Base-by-base conservation (phyloP, 1,140 invertebrate genomes). In the Parapsyche elsis region DNA sequence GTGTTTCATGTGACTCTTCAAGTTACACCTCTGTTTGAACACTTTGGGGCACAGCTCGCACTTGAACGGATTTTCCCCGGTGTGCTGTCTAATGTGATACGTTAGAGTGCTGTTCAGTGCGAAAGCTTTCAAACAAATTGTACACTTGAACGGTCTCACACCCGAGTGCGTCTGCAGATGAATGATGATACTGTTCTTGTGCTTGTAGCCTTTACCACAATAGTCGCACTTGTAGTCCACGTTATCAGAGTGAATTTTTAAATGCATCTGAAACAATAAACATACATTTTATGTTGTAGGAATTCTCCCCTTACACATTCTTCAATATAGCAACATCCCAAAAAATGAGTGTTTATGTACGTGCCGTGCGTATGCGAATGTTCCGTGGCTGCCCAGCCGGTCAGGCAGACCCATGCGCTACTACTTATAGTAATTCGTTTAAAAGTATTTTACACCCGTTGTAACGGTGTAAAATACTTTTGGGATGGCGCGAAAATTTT, bases 1-100 rank as follows among this genome's bases (percentile, higher is more conserved):
- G 21, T 61, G 59, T 61, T 19, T 61, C 59, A 61, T 2, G 10
- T 61, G 59, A 19, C 59, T 61, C 10, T 61, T 61, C 19, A 61
- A 61, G 19, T 61, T 61, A 10, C 59, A 61, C 10, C 59, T 16
- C 19, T 61, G 59, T 61, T 61, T 61, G 59, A 61, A 61, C 14
- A 14, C 59, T 61, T 61, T 61, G 9, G 21, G 19, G 19, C 59
- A 61, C 10, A 61, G 19, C 19, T 19, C 59, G 21, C 59, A 61
- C 21, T 16, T 61, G 21, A 61, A 61, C 2, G 59, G 59, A 61
- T 61, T 61, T 21, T 61, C 59, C 4, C 59, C 59, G 2, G 59
- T 61, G 59, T 61, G 59, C 59, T 61, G 59, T 23, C 14, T 1
- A 10, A 21, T 61, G 21, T 61, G 59, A 61, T 19, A 16, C 10